phyloP scores from a whole-genome alignment of 2,888 invertebrate genomes.

The Toxonevra muliebris region DNA sequence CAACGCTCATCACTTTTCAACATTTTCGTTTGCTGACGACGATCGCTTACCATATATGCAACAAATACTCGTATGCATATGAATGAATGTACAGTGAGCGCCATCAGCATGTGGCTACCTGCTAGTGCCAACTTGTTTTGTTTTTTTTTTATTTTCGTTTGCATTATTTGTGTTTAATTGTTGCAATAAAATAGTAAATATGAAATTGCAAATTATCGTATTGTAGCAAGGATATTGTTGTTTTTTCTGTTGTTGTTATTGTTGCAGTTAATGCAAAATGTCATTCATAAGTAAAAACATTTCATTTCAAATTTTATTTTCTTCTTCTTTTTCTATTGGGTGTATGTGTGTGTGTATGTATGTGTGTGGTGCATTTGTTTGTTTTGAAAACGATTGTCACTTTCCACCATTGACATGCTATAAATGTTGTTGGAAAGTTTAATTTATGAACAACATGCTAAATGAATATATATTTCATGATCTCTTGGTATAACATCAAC shows the following conservation, averaged over 20 bases:
- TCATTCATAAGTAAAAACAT: not conserved
- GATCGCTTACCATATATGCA: not conserved
- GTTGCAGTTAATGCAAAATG: not conserved
- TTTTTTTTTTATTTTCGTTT: not conserved
- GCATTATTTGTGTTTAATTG: conserved; percentile 2
- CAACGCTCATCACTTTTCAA: not conserved
- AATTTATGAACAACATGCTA: too few species aligned
- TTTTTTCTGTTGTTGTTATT: not conserved
- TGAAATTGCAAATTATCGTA: conserved; percentile 25
- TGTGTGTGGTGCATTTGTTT: too few species aligned
- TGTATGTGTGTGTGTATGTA: too few species aligned
- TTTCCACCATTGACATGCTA: too few species aligned
- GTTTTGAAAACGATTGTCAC: too few species aligned
- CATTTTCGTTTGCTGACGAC: not conserved
- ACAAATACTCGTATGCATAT: too few species aligned
- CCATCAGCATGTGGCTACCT: not conserved
- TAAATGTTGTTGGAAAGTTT: too few species aligned
- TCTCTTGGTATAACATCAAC: too few species aligned
- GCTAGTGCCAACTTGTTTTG: not conserved
- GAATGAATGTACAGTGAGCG: not conserved
- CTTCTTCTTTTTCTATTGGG: too few species aligned
- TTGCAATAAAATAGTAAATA: conserved; percentile 29
- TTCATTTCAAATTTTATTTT: too few species aligned
- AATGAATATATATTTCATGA: too few species aligned
- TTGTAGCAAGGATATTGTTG: not conserved